Conservation (phyloP, 1,140 invertebrate genomes). For the Belonocnema kinseyi region DNA sequence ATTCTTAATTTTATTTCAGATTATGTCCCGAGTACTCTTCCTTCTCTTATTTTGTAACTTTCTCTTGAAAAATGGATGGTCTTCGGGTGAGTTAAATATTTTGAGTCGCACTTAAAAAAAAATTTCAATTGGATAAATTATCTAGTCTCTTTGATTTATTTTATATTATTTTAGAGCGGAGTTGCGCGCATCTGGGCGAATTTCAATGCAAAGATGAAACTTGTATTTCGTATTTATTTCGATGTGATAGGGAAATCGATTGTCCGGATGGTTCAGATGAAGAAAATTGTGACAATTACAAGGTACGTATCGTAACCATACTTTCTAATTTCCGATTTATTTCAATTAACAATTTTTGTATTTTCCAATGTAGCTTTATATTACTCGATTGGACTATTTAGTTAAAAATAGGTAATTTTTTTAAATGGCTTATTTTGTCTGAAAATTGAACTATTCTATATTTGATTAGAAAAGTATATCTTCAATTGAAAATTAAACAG, state of each 20-base stretch:
- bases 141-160: background rate
- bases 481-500: no score
- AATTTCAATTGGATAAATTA: background rate
- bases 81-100: background rate
- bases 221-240: conserved; percentile 43
- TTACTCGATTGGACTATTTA: no score
- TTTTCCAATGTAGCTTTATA: no score
- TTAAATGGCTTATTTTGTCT: no score
- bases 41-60: background rate
- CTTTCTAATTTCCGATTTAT: no score
- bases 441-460: no score
- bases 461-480: no score
- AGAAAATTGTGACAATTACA: conserved; percentile 35
- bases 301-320: background rate
- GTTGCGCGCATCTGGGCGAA: background rate
- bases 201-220: conserved; percentile 64
- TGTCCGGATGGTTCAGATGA: conserved; percentile 77
- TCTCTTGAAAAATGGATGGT: conserved; percentile 30
- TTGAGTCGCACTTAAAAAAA: background rate
- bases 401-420: no score
- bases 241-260: conserved; percentile 74
- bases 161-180: background rate
- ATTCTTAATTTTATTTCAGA: conserved; percentile 23
- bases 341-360: no score
- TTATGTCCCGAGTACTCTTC: conserved; percentile 24